These are phyloP conservation scores for Sapajus apella DNA, from an alignment of 2,113 vertebrate genomes.

Conservation along the genomic window DNA sequence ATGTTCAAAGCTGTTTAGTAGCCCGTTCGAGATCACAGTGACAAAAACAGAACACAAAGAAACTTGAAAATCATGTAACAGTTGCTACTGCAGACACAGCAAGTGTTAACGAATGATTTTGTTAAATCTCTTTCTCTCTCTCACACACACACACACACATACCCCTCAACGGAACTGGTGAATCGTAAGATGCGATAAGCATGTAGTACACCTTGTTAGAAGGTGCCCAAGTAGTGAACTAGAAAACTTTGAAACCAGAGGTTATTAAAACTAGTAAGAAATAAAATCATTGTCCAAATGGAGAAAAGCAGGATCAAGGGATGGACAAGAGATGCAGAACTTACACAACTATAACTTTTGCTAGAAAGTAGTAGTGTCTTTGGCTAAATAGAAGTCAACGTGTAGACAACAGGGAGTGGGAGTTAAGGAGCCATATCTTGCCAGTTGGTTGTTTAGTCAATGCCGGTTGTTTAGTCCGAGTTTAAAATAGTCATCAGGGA, in stretches of 20 bases:
- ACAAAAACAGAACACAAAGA: not conserved
- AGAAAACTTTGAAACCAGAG: conserved; percentile 45
- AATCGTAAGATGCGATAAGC: not conserved
- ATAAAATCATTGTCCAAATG: not conserved
- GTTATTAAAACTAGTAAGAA: conserved; percentile 9
- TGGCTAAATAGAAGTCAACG: not conserved
- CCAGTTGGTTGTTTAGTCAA: not conserved
- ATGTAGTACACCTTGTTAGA: not conserved
- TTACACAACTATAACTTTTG: not conserved
- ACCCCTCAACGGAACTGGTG: not conserved
- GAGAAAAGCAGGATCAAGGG: not conserved
- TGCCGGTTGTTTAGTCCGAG: not conserved
- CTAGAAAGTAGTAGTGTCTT: not conserved
- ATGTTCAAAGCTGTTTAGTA: not conserved
- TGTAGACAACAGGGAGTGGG: not conserved
- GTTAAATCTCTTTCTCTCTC: not conserved
- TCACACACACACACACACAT: not conserved
- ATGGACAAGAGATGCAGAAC: not conserved
- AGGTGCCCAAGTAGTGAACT: not conserved
- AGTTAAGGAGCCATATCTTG: not conserved
- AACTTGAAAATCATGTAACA: not conserved
- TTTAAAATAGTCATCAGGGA: not conserved
- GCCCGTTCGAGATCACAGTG: not conserved
- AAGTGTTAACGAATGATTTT: no score
- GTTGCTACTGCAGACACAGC: not conserved